phyloP scores from a whole-genome alignment of 2,113 vertebrate species.

The Lathamus discolor region DNA sequence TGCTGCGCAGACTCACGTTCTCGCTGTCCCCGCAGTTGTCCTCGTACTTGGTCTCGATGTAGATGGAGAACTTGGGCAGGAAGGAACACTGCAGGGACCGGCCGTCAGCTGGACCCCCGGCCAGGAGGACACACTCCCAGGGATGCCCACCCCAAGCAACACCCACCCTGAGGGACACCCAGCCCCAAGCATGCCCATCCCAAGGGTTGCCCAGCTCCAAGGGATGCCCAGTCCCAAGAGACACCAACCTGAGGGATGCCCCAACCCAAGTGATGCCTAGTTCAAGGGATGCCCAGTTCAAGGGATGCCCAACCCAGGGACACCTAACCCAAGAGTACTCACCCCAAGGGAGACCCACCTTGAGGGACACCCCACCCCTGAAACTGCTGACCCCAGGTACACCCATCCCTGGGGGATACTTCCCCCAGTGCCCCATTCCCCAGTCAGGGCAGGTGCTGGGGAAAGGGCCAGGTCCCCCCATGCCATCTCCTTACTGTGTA shows the following conservation, averaged over 20 bases:
- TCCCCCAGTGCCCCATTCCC: background rate
- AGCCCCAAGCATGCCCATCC: background rate
- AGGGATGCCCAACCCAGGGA: background rate
- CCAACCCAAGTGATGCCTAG: background rate
- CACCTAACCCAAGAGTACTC: background rate
- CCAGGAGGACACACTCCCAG: fast-evolving
- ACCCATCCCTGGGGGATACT: background rate
- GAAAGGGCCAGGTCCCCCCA: background rate
- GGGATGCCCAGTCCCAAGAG: no score
- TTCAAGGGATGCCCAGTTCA: background rate
- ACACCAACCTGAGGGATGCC: background rate
- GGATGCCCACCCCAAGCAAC: background rate
- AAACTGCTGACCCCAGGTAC: background rate
- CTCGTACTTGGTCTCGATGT: conserved; percentile 80
- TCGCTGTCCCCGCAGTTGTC: conserved; percentile 75
- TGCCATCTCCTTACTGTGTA: conserved; percentile 59
- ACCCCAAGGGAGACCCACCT: background rate
- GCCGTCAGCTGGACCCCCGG: background rate
- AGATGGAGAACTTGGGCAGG: conserved; percentile 81
- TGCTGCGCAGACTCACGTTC: conserved; percentile 41
- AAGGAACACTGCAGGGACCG: conserved; percentile 72
- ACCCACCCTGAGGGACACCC: background rate
- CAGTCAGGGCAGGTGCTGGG: background rate
- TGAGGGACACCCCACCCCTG: background rate
- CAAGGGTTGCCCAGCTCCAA: background rate